Conservation (phyloP, 2,113 vertebrate species). For the Microtus ochrogaster region DNA sequence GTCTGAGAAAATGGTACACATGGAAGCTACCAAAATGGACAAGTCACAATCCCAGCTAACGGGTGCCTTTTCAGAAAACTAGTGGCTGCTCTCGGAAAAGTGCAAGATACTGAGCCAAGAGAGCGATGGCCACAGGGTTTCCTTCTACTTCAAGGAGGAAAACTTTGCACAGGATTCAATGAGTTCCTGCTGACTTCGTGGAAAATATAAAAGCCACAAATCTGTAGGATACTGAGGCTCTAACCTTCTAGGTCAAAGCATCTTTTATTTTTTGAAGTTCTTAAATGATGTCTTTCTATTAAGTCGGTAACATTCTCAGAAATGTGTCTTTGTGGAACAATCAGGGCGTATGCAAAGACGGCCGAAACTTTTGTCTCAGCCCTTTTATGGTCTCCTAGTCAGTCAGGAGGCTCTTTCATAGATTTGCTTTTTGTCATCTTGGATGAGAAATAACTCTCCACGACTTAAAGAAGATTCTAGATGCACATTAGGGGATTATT, state of each 20-base stretch:
- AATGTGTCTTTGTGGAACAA: background rate
- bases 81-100: background rate
- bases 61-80: background rate
- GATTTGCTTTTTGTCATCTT: background rate
- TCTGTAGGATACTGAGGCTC: background rate
- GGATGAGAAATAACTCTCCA: conserved; percentile 20
- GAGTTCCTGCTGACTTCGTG: background rate
- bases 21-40: conserved; percentile 43
- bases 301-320: background rate
- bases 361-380: background rate
- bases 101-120: background rate
- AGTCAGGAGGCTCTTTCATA: background rate
- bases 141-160: background rate
- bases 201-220: background rate
- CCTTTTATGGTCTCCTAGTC: background rate
- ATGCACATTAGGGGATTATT: background rate
- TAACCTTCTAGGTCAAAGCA: background rate
- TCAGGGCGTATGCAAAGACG: background rate
- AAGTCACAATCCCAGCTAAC: background rate
- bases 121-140: background rate
- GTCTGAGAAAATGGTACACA: conserved; percentile 46
- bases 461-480: conserved; percentile 18
- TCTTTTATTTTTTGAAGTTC: background rate
- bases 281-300: background rate
- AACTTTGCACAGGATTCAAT: background rate